phyloP scores from a whole-genome alignment of 1,140 invertebrate species.

The Procambarus virginalis region DNA sequence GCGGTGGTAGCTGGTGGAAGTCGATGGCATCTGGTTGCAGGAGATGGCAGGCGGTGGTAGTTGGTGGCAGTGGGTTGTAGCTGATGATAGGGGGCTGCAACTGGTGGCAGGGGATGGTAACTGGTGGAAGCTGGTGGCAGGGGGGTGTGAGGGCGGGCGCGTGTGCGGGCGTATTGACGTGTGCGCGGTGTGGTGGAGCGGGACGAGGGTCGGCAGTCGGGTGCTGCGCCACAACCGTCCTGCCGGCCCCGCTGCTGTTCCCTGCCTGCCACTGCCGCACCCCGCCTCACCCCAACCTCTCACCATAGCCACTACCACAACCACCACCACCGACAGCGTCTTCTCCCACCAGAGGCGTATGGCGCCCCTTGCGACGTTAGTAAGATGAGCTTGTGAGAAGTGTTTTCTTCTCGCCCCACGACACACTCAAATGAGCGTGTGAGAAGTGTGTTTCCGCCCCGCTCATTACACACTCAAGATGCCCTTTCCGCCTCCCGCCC shows the following conservation, averaged over 20 bases:
- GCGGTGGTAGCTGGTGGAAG: not conserved
- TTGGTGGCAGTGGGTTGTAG: not conserved
- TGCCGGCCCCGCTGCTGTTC: constrained; percentile 5
- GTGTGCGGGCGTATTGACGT: constrained; percentile 15
- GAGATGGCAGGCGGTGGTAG: not conserved
- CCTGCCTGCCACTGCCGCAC: constrained; percentile 4
- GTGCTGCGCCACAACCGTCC: not conserved
- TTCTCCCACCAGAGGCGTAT: not conserved
- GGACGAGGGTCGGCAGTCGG: not conserved
- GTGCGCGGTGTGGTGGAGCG: not conserved
- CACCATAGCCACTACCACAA: not conserved
- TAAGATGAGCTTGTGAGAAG: not conserved
- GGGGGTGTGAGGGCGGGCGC: not conserved
- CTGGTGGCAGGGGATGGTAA: too few relatives aligned
- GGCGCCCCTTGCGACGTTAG: constrained; percentile 16
- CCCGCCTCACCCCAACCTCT: constrained; percentile 19
- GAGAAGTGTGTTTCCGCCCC: too few relatives aligned
- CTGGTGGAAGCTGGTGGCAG: too few relatives aligned
- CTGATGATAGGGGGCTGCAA: not conserved
- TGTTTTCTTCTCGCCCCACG: not conserved
- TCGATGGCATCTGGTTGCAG: too few relatives aligned
- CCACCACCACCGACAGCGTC: not conserved
- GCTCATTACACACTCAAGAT: constrained; percentile 7
- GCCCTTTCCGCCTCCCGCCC: constrained; percentile 66
- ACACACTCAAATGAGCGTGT: constrained; percentile 14